Evolutionary conservation across 2,888 invertebrate species (phyloP), one percentile per base, ranked within the genome.

Genomic region (Tetragnatha montana): DNA sequence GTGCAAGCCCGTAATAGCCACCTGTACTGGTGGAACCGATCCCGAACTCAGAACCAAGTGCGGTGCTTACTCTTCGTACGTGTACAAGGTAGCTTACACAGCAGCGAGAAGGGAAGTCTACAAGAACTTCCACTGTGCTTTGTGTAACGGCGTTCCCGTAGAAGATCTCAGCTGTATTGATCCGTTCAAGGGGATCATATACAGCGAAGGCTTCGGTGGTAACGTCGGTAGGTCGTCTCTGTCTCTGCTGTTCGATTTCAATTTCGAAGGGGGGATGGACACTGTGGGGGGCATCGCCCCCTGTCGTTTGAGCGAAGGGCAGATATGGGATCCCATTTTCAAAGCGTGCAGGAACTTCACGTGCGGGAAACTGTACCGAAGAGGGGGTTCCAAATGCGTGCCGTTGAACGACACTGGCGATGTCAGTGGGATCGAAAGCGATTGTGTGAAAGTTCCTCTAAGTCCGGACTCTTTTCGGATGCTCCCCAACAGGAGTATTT

Each of bases 111-210:
- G 51, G 12, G 60, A 71, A 60, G 74, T 86, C 4, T 91, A 81
- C 35, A 90, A 85, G 71, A 91, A 91, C 70, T 80, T 85, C 8
- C 79, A 91, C 60, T 91, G 91, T 79, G 91, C 91, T 49, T 4
- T 80, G 12, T 91, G 91, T 35, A 88, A 91, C 22, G 21, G 70
- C 8, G 50, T 81, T 1, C 10, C 68, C 35, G 19, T 47, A 8
- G 35, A 80, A 10, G 50, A 75, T 6, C 8, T 91, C 10, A 84
- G 1, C 8, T 91, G 91, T 73, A 4, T 10, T 1, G 86, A 88
- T 78, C 76, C 88, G 3, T 70, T 22, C 6, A 14, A 68, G 6
- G 35, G 6, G 51, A 0, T 68, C 7, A 6, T 49, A 2, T 60
- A 12, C 12, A 22, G 7, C 1, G 8, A 35, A 14, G 19, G 35